phyloP scores from a whole-genome alignment of 2,113 vertebrate genomes.

The Abramis brama region DNA sequence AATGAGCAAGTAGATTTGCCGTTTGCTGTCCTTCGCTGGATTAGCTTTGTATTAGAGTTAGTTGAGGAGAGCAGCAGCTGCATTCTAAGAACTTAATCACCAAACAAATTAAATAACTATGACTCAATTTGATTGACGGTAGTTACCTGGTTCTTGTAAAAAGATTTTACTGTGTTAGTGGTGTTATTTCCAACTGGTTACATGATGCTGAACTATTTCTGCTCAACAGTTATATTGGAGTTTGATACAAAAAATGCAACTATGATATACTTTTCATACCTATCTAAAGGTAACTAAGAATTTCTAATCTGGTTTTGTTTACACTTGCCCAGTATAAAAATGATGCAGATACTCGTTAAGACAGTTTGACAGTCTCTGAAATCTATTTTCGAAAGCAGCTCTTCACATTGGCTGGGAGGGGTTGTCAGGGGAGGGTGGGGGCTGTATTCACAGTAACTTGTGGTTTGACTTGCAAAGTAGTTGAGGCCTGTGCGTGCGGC shows the following conservation, averaged over 20 bases:
- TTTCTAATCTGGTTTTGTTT: neutral
- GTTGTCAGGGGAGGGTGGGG: conserved; percentile 16
- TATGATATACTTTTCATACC: neutral
- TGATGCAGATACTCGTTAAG: conserved; percentile 19
- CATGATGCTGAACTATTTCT: neutral
- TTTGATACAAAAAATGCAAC: neutral
- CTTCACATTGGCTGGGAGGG: conserved; percentile 22
- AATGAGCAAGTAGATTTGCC: conserved; percentile 14
- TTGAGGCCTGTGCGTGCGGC: conserved; percentile 61
- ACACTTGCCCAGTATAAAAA: conserved; percentile 27
- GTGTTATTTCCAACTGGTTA: neutral
- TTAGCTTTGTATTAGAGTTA: conserved; percentile 12
- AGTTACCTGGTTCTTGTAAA: conserved; percentile 19
- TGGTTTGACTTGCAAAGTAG: conserved; percentile 83
- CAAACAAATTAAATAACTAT: conserved; percentile 11
- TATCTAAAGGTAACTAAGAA: conserved; percentile 8
- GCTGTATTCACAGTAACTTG: conserved; percentile 53
- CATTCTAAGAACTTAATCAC: conserved; percentile 23
- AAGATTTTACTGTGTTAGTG: neutral
- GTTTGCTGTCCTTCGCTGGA: neutral
- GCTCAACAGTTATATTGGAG: neutral
- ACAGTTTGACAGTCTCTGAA: conserved; percentile 41
- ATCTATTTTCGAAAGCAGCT: conserved; percentile 41
- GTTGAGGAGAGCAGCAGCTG: conserved; percentile 11
- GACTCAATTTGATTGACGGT: conserved; percentile 8